phyloP scores from a whole-genome alignment of 2,113 vertebrate genomes.

The Seriola dumerili region DNA sequence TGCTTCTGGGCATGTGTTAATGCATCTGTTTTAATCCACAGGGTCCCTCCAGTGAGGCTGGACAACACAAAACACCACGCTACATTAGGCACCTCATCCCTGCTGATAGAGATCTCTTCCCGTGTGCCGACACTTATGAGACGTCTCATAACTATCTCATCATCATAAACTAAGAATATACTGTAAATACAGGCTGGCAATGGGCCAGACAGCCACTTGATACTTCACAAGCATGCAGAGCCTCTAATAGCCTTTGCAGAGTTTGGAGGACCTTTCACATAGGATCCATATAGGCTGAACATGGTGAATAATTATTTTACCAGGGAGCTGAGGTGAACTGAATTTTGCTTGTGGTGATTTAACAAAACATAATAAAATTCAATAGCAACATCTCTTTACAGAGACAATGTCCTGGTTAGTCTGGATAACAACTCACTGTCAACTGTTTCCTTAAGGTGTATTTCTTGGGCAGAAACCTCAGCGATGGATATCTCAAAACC shows the following conservation, averaged over 20 bases:
- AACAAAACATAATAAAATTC: background rate
- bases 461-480: background rate
- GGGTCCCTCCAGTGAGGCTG: slow-evolving; percentile 30
- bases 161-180: slow-evolving; percentile 51
- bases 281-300: background rate
- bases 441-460: background rate
- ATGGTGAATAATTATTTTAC: background rate
- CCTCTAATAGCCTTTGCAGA: background rate
- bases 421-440: background rate
- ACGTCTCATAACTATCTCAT: slow-evolving; percentile 46
- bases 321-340: background rate
- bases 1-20: slow-evolving; percentile 26
- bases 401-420: slow-evolving; percentile 9
- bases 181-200: slow-evolving; percentile 57
- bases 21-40: slow-evolving; percentile 52
- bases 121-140: slow-evolving; percentile 48
- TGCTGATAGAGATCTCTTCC: slow-evolving; percentile 65
- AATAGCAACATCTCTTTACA: background rate
- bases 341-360: background rate
- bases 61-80: slow-evolving; percentile 48
- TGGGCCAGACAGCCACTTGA: slow-evolving; percentile 46
- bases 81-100: slow-evolving; percentile 57
- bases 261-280: slow-evolving; percentile 5
- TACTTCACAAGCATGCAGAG: slow-evolving; percentile 20
- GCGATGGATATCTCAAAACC: background rate